A percentile compares a stretch with the other conserved stretches of the same genome.
phyloP scores from a whole-genome alignment of 2,797 vertebrate species.

The Acrossocheilus fasciatus region DNA sequence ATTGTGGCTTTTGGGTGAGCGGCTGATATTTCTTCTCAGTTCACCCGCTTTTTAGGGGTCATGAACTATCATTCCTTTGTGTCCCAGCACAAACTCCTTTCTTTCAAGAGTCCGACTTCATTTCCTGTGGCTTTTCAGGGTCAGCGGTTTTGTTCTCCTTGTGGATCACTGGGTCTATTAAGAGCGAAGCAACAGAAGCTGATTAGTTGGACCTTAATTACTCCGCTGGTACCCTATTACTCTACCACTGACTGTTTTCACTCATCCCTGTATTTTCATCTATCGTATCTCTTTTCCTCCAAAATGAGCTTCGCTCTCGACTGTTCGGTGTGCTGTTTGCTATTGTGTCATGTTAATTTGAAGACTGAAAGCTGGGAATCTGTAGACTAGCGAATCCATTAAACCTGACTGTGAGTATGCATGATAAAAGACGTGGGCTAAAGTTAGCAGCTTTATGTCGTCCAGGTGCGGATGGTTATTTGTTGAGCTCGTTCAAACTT shows the following conservation, averaged over 20 bases:
- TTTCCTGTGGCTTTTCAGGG: slow-evolving; percentile 69
- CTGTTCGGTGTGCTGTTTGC: neutral
- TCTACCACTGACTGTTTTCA: slow-evolving; percentile 42
- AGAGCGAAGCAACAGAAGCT: slow-evolving; percentile 58
- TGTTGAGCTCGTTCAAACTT: neutral
- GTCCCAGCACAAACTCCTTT: slow-evolving; percentile 46
- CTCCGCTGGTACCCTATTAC: slow-evolving; percentile 44
- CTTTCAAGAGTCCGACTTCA: slow-evolving; percentile 58
- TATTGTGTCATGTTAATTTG: neutral
- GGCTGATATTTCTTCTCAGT: slow-evolving; percentile 41
- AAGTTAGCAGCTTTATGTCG: neutral
- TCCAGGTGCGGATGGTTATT: neutral
- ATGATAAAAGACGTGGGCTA: neutral
- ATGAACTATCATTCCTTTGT: slow-evolving; percentile 60
- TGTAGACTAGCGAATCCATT: neutral
- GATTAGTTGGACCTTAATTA: slow-evolving; percentile 64
- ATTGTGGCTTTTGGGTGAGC: slow-evolving; percentile 48
- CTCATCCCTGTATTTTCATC: slow-evolving; percentile 19
- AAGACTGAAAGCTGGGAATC: neutral
- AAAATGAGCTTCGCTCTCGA: neutral
- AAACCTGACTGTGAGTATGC: neutral
- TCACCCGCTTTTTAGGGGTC: slow-evolving; percentile 45
- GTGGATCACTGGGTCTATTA: slow-evolving; percentile 62
- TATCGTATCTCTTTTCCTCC: neutral
- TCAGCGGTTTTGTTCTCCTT: slow-evolving; percentile 62